Evolutionary conservation across 1,140 invertebrate genomes (phyloP).

Genomic region (Caenorhabditis inopinata): DNA sequence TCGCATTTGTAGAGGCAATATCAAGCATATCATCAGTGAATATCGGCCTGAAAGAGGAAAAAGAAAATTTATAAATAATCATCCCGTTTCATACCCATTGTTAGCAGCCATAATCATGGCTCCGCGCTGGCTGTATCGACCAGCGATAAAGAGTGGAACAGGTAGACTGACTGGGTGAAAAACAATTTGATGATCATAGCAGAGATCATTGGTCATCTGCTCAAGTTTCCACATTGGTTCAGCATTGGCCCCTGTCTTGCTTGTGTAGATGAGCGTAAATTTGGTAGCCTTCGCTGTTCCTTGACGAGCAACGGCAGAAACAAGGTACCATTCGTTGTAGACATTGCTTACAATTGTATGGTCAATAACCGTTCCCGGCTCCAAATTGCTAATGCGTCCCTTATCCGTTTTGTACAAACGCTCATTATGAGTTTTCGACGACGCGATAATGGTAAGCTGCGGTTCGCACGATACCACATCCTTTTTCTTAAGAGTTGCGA

Average conservation of each 20-base stretch:
- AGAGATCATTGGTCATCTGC: slow-evolving; percentile 27
- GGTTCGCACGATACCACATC: neutral
- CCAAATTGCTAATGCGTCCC: slow-evolving; percentile 30
- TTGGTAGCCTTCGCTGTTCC: slow-evolving; percentile 37
- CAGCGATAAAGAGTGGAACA: slow-evolving; percentile 35
- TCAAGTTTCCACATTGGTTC: neutral
- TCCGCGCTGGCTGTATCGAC: slow-evolving; percentile 42
- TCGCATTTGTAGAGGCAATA: neutral
- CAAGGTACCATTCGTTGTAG: slow-evolving; percentile 41
- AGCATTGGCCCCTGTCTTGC: neutral
- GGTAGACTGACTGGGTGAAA: slow-evolving; percentile 27
- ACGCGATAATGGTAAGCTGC: neutral
- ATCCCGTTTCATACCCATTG: neutral
- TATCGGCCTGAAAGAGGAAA: neutral
- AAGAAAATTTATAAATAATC: neutral
- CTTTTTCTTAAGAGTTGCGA: neutral
- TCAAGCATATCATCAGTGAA: neutral
- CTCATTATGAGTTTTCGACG: slow-evolving; percentile 17
- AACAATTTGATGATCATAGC: slow-evolving; percentile 44
- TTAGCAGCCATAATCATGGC: neutral
- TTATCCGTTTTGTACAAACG: slow-evolving; percentile 36
- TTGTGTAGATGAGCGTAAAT: slow-evolving; percentile 20
- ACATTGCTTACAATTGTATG: neutral
- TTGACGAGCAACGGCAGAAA: slow-evolving; percentile 33
- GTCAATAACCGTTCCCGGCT: slow-evolving; percentile 40